phyloP scores from a whole-genome alignment of 2,888 invertebrate genomes.

The Dendrolimus houi region DNA sequence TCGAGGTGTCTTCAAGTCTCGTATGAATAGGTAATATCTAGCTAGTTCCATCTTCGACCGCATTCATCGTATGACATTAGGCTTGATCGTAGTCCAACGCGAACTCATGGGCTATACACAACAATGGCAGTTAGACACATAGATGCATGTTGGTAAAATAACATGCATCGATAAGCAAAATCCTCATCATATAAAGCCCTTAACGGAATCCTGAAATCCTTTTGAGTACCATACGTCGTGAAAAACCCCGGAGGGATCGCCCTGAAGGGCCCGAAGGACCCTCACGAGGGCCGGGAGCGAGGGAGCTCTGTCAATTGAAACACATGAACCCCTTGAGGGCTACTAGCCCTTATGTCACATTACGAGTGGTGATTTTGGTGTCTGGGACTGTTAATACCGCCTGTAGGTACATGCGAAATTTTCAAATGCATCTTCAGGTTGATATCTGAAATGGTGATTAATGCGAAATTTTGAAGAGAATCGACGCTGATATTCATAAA shows the following conservation, averaged over 20 bases:
- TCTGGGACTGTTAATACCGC: not conserved
- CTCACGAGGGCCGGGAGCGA: constrained; percentile 17
- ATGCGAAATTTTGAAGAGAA: too few species aligned
- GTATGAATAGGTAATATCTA: too few species aligned
- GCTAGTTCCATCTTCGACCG: too few species aligned
- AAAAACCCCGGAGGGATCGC: not conserved
- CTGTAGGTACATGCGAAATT: not conserved
- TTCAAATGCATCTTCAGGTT: too few species aligned
- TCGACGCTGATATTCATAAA: too few species aligned
- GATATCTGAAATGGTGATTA: too few species aligned
- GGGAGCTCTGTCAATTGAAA: constrained; percentile 30
- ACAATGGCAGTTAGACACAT: too few species aligned
- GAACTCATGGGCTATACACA: too few species aligned
- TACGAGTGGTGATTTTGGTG: not conserved
- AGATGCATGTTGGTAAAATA: too few species aligned
- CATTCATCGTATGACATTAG: too few species aligned
- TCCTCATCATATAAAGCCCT: not conserved
- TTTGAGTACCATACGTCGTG: not conserved
- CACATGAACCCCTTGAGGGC: constrained; percentile 19
- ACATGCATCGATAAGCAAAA: not conserved
- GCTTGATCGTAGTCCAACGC: too few species aligned
- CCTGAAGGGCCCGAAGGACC: not conserved
- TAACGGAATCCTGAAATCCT: not conserved
- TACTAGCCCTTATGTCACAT: not conserved
- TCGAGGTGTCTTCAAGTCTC: too few species aligned